A percentile compares a stretch with the other conserved stretches of the same genome.
phyloP scores from a whole-genome alignment of 2,113 vertebrate genomes.

The Lamprotornis superbus region DNA sequence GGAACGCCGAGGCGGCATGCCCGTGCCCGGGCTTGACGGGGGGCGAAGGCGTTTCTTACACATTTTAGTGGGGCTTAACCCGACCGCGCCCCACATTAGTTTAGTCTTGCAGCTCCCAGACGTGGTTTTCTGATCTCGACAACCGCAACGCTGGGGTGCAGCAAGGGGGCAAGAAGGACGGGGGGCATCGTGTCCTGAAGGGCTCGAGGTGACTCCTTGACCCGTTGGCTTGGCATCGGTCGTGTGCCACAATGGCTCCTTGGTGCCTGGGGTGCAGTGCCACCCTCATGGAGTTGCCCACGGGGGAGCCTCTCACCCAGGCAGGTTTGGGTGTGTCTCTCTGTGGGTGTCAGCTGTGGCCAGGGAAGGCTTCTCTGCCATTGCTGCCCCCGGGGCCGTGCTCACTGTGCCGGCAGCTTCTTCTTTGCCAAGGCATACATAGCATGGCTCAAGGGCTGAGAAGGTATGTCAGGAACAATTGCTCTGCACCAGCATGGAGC shows the following conservation, averaged over 20 bases:
- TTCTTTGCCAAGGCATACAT: rapidly evolving
- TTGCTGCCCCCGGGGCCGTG: neutral
- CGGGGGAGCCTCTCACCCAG: neutral
- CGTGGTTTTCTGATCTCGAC: rapidly evolving
- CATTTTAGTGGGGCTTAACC: rapidly evolving
- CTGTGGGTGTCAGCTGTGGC: neutral
- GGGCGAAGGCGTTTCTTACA: rapidly evolving
- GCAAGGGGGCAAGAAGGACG: rapidly evolving
- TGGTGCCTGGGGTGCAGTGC: neutral
- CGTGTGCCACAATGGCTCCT: rapidly evolving
- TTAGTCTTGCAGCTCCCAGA: rapidly evolving
- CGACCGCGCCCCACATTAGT: rapidly evolving
- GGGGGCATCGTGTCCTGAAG: rapidly evolving
- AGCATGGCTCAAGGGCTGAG: neutral
- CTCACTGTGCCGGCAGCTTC: rapidly evolving
- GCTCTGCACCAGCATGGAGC: rapidly evolving
- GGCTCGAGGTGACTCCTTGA: no score
- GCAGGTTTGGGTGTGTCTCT: neutral
- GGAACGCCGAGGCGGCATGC: rapidly evolving
- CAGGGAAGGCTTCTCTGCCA: rapidly evolving
- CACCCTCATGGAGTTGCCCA: rapidly evolving
- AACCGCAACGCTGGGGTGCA: rapidly evolving
- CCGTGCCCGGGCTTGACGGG: rapidly evolving
- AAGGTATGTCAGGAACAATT: rapidly evolving
- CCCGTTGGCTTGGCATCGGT: rapidly evolving